phyloP scores from a whole-genome alignment of 2,797 vertebrate genomes.

The Carduelis carduelis region DNA sequence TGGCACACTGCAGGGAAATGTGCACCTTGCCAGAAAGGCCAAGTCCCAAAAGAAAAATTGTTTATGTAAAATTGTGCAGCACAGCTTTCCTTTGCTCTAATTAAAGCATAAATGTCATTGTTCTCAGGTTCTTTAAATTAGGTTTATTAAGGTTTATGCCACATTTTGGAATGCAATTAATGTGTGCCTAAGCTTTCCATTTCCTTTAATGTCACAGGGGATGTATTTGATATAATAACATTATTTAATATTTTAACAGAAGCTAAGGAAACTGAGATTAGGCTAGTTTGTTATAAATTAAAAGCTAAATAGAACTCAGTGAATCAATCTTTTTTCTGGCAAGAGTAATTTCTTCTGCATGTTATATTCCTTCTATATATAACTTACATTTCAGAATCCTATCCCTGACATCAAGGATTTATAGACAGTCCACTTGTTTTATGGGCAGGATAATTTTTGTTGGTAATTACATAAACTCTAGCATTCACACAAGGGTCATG shows the following conservation, averaged over 20 bases:
- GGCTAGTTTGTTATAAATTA: conserved; percentile 30
- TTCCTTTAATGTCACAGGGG: conserved; percentile 35
- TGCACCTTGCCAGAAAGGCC: not conserved
- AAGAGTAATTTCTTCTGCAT: not conserved
- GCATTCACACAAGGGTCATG: not conserved
- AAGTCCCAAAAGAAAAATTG: not conserved
- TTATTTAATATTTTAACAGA: conserved; percentile 38
- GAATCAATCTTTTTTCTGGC: not conserved
- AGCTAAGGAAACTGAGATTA: not conserved
- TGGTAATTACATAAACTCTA: not conserved
- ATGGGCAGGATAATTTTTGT: not conserved
- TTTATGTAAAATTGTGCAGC: not conserved
- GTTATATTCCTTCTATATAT: not conserved
- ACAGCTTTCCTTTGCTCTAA: conserved; percentile 16
- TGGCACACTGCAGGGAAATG: not conserved
- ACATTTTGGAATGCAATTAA: not conserved
- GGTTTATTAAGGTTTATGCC: not conserved
- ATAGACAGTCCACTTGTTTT: not conserved
- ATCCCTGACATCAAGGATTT: not conserved
- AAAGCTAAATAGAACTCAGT: not conserved
- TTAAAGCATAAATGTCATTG: conserved; percentile 26
- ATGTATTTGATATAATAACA: not conserved
- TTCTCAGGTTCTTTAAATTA: conserved; percentile 10
- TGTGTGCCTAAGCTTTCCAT: not conserved
- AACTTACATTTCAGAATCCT: not conserved